Conservation (phyloP, 2,797 vertebrate species). For the Tokudaia tokunoshimensis region DNA sequence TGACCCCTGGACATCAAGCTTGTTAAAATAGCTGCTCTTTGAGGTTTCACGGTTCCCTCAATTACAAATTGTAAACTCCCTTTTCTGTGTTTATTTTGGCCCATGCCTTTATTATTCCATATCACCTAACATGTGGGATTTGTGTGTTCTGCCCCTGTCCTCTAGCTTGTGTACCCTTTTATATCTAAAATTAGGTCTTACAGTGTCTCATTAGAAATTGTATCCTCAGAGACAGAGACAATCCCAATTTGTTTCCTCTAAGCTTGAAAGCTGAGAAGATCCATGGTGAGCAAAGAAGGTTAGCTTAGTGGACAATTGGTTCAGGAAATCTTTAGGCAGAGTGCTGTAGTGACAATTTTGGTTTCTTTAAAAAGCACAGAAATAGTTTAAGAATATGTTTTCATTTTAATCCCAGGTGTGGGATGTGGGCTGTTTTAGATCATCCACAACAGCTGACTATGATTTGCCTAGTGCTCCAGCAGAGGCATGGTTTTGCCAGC, state of each 20-base stretch:
- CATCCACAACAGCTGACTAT: neutral
- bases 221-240: neutral
- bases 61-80: fast-evolving
- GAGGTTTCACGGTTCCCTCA: neutral
- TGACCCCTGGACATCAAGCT: neutral
- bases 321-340: neutral
- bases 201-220: neutral
- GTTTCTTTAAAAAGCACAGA: neutral
- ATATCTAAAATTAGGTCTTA: neutral
- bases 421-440: neutral
- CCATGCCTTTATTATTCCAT: neutral
- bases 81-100: neutral
- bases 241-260: neutral
- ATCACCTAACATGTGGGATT: too few species aligned
- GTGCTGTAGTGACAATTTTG: neutral
- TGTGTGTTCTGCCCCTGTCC: neutral
- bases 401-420: neutral
- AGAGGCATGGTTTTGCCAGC: neutral
- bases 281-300: neutral
- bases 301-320: neutral
- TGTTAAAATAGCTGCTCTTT: neutral
- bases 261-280: neutral
- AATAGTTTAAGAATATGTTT: neutral
- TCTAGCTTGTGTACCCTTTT: neutral
- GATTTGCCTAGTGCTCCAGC: neutral